phyloP scores from a whole-genome alignment of 2,797 vertebrate species.

The Scomberomorus guttatus region DNA sequence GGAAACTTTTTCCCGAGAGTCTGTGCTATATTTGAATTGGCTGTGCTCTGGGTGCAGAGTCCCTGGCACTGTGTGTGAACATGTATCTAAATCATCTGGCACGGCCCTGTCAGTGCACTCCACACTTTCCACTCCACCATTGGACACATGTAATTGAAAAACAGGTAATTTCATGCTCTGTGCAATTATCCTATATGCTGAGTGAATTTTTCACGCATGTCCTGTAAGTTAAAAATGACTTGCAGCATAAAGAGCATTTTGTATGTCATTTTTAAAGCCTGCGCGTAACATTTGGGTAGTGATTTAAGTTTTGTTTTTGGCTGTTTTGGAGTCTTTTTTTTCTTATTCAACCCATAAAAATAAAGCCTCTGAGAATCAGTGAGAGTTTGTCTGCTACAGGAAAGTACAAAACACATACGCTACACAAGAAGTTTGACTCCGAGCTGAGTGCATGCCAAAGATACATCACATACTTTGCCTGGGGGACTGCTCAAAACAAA shows the following conservation, averaged over 20 bases:
- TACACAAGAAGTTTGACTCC: neutral
- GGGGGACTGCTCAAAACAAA: neutral
- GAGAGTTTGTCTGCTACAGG: neutral
- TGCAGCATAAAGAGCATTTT: neutral
- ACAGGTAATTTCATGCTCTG: slow-evolving; percentile 46
- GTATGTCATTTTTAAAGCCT: neutral
- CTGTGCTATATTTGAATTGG: slow-evolving; percentile 85
- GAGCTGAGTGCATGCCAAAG: neutral
- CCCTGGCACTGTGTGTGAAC: slow-evolving; percentile 67
- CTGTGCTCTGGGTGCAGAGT: slow-evolving; percentile 73
- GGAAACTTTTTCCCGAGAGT: slow-evolving; percentile 74
- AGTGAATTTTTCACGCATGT: slow-evolving; percentile 4
- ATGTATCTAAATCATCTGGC: slow-evolving; percentile 77
- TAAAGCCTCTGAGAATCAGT: neutral
- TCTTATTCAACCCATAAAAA: neutral
- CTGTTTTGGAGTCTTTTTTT: neutral
- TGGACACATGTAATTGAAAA: slow-evolving; percentile 51
- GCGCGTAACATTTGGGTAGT: slow-evolving; percentile 16
- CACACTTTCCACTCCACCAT: slow-evolving; percentile 62
- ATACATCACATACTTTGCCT: slow-evolving; percentile 2
- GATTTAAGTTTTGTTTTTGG: neutral
- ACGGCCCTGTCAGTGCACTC: slow-evolving; percentile 52
- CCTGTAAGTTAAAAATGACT: slow-evolving; percentile 5
- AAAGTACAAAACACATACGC: neutral
- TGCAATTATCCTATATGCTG: slow-evolving; percentile 26